Conservation (phyloP, 2,113 vertebrate species). For the Saguinus midas region DNA sequence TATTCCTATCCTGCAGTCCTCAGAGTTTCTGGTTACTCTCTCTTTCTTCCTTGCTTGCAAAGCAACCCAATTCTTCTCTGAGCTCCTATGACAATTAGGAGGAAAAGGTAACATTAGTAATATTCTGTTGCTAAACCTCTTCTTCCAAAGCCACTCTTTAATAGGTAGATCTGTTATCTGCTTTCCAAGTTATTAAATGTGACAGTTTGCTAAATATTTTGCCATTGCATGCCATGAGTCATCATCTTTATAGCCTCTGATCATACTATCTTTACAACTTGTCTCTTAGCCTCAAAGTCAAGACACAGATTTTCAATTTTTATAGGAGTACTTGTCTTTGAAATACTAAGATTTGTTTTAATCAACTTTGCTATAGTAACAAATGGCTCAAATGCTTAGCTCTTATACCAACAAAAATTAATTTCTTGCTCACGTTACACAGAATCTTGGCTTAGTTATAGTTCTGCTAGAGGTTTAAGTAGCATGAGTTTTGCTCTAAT, state of each 20-base stretch:
- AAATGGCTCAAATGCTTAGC: not conserved
- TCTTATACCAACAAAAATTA: not conserved
- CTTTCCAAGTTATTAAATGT: not conserved
- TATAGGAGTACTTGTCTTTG: not conserved
- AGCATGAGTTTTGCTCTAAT: not conserved
- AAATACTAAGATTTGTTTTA: not conserved
- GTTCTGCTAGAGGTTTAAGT: not conserved
- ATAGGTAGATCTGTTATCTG: not conserved
- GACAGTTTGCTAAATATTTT: not conserved
- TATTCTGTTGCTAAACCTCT: not conserved
- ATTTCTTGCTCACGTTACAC: not conserved
- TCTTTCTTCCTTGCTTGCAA: not conserved
- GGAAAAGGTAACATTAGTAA: not conserved
- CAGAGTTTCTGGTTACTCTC: not conserved
- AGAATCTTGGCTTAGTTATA: not conserved
- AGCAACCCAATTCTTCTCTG: not conserved
- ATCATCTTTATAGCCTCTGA: not conserved
- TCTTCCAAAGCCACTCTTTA: not conserved
- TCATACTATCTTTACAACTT: not conserved
- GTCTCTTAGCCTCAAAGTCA: not conserved
- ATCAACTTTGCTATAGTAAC: not conserved
- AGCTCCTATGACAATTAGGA: not conserved
- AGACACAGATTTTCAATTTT: not conserved
- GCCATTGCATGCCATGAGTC: not conserved
- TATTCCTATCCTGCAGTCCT: not conserved